Conservation (phyloP, 2,797 vertebrate genomes). For the Pangasius mekongensis region DNA sequence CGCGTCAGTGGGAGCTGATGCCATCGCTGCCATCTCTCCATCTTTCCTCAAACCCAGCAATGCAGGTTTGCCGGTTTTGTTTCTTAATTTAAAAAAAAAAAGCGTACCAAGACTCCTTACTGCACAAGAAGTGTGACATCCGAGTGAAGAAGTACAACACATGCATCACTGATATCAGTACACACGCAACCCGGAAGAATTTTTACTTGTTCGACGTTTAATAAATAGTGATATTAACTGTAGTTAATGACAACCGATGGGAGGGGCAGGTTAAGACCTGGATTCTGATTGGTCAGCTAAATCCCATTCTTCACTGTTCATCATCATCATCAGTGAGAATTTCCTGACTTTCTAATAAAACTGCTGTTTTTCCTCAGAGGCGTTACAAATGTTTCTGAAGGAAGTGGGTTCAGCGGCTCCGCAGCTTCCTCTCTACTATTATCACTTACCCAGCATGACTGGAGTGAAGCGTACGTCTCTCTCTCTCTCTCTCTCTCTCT, state of each 20-base stretch:
- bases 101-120: too few relatives aligned
- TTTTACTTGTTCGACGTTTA: too few relatives aligned
- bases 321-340: not conserved
- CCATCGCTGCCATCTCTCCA: constrained; percentile 87
- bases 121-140: too few relatives aligned
- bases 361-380: constrained; percentile 66
- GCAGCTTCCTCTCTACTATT: constrained; percentile 89
- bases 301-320: not conserved
- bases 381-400: constrained; percentile 78
- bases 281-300: constrained; percentile 1
- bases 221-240: too few relatives aligned
- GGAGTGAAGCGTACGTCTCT: constrained; percentile 83
- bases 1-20: constrained; percentile 78
- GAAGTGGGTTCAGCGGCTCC: constrained; percentile 84
- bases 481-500: not conserved
- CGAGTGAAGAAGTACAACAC: too few relatives aligned
- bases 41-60: constrained; percentile 86
- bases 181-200: too few relatives aligned
- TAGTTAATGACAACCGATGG: not conserved
- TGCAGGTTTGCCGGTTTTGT: constrained; percentile 74
- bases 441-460: constrained; percentile 87
- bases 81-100: not conserved
- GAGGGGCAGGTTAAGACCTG: not conserved
- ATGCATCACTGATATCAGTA: not conserved
- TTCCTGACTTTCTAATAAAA: not conserved